Evolutionary conservation across 2,113 vertebrate species (phyloP).

Genomic region (Sialia sialis): DNA sequence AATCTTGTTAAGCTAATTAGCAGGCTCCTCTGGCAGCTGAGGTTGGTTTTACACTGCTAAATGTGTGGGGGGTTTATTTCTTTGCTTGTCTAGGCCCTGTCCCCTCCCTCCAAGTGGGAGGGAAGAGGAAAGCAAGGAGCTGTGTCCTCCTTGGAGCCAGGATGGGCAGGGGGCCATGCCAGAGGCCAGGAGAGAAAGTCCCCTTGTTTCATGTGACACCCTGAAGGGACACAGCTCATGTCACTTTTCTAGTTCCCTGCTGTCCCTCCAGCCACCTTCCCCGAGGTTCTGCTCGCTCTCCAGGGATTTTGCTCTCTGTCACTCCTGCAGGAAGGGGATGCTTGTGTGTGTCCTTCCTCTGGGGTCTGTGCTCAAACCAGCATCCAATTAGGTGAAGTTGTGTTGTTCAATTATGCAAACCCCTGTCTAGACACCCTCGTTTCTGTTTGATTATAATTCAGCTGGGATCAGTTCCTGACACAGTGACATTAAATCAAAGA

Average conservation of each 20-base stretch:
- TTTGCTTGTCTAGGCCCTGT: background rate
- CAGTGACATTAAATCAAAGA: background rate
- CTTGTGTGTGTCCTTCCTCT: background rate
- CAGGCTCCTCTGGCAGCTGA: slow-evolving; percentile 24
- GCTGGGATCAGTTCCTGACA: background rate
- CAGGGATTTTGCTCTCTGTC: background rate
- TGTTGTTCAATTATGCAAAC: background rate
- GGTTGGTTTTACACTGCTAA: background rate
- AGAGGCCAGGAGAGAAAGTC: background rate
- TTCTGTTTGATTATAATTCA: slow-evolving; percentile 7
- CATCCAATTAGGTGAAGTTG: background rate
- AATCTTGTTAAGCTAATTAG: slow-evolving; percentile 53
- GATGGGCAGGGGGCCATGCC: background rate
- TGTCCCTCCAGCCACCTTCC: background rate
- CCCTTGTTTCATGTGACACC: background rate
- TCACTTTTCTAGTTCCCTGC: background rate
- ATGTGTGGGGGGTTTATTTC: background rate
- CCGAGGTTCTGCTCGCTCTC: background rate
- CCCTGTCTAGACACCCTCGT: background rate
- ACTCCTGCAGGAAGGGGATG: background rate
- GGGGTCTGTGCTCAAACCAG: background rate
- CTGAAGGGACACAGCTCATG: background rate
- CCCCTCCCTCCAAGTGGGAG: background rate
- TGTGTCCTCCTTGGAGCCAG: background rate
- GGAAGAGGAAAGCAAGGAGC: background rate